phyloP scores from a whole-genome alignment of 2,113 vertebrate genomes.

The Polyodon spathula region DNA sequence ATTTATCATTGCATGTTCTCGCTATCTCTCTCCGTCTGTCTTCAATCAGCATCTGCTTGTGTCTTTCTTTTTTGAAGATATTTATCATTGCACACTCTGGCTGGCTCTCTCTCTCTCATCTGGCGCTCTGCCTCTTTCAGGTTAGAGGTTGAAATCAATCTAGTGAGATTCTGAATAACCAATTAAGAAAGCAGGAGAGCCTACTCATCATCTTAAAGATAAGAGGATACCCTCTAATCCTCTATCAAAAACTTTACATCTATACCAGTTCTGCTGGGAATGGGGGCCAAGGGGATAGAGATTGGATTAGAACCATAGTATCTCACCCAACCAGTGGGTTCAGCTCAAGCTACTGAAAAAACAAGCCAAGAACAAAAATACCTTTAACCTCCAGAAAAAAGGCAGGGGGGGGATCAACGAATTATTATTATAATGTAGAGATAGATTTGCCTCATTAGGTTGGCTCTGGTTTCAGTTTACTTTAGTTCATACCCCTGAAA shows the following conservation, averaged over 20 bases:
- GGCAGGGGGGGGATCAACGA: too few species aligned
- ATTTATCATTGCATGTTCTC: slow-evolving; percentile 2
- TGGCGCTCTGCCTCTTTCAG: slow-evolving; percentile 1
- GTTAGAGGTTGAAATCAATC: slow-evolving; percentile 11
- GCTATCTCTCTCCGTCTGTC: background rate
- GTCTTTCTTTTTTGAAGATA: background rate
- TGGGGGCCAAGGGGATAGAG: background rate
- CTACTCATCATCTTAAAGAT: background rate
- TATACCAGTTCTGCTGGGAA: background rate
- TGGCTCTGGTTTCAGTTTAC: too few species aligned
- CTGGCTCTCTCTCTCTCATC: too few species aligned
- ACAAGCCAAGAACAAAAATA: too few species aligned
- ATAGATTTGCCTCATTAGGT: too few species aligned
- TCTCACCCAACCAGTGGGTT: background rate
- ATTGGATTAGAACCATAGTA: background rate
- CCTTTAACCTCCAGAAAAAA: too few species aligned
- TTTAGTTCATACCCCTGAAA: too few species aligned
- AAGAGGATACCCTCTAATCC: background rate
- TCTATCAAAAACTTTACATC: background rate
- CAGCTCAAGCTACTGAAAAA: too few species aligned
- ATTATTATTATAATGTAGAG: too few species aligned
- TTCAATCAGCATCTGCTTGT: too few species aligned
- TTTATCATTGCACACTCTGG: background rate
- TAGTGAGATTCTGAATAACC: slow-evolving; percentile 4
- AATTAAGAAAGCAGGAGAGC: slow-evolving; percentile 9